phyloP scores from a whole-genome alignment of 1,140 invertebrate species.

The Colletes gigas region DNA sequence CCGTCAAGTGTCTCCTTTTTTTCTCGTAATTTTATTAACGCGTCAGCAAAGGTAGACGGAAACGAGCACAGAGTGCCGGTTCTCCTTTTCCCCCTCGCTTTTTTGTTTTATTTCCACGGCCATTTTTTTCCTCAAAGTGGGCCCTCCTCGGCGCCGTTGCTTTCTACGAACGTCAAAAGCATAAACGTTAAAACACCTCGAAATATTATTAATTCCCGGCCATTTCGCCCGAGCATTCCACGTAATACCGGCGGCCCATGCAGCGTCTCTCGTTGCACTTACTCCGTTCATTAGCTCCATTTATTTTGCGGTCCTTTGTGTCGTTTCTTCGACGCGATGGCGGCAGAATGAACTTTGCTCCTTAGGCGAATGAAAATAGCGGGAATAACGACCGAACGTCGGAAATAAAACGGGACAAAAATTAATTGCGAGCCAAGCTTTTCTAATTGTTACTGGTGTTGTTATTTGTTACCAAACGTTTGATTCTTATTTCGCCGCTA shows the following conservation, averaged over 20 bases:
- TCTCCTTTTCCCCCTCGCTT: neutral
- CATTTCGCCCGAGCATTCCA: conserved; percentile 1
- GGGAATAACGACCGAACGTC: neutral
- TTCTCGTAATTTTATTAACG: neutral
- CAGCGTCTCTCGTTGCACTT: neutral
- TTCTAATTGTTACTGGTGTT: too few relatives aligned
- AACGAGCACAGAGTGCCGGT: neutral
- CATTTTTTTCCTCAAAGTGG: neutral
- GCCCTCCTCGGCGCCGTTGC: neutral
- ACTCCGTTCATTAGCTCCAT: conserved; percentile 6
- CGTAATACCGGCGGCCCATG: neutral
- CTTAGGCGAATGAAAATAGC: neutral
- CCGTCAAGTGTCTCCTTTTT: neutral
- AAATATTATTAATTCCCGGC: conserved; percentile 25
- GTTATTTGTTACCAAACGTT: too few relatives aligned
- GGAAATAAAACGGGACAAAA: neutral
- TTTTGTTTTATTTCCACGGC: neutral
- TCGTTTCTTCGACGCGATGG: neutral
- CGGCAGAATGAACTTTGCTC: too few relatives aligned
- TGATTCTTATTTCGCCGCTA: too few relatives aligned
- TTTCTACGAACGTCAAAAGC: neutral
- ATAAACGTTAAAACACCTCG: conserved; percentile 24
- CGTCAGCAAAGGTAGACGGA: neutral
- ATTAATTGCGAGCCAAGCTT: too few relatives aligned
- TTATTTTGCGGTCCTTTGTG: conserved; percentile 6